phyloP scores from a whole-genome alignment of 2,113 vertebrate species.

The Dermatemys mawii region DNA sequence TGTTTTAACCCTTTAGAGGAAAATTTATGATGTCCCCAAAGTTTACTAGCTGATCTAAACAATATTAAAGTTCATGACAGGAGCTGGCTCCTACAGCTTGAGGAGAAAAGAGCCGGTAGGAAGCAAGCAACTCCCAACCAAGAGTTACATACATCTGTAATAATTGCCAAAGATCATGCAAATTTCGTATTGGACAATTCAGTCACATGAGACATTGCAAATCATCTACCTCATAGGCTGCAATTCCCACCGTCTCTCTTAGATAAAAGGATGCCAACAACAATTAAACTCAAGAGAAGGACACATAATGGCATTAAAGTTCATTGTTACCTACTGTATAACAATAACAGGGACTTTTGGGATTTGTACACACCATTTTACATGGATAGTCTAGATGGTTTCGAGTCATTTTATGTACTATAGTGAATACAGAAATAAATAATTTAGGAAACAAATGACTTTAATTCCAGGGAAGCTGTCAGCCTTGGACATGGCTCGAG shows the following conservation, averaged over 20 bases:
- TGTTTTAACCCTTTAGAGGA: slow-evolving; percentile 21
- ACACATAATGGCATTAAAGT: neutral
- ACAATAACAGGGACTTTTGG: neutral
- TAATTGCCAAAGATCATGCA: too few species aligned
- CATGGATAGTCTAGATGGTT: neutral
- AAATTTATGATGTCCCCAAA: neutral
- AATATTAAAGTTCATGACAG: too few species aligned
- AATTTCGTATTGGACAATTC: too few species aligned
- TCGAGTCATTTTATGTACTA: neutral
- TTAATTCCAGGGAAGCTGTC: slow-evolving; percentile 26
- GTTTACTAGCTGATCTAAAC: neutral
- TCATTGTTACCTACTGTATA: neutral
- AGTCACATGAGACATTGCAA: too few species aligned
- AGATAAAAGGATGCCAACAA: too few species aligned
- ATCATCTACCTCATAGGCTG: too few species aligned
- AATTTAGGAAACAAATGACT: slow-evolving; percentile 12
- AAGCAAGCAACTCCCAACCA: too few species aligned
- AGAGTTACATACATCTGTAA: too few species aligned
- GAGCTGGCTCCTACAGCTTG: too few species aligned
- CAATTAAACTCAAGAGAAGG: neutral
- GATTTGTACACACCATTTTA: neutral
- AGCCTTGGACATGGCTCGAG: slow-evolving; percentile 33
- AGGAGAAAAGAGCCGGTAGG: too few species aligned
- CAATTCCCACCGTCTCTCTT: too few species aligned
- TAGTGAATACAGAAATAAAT: neutral